Conservation (phyloP, 2,888 invertebrate genomes). For the Lasioglossum morio region DNA sequence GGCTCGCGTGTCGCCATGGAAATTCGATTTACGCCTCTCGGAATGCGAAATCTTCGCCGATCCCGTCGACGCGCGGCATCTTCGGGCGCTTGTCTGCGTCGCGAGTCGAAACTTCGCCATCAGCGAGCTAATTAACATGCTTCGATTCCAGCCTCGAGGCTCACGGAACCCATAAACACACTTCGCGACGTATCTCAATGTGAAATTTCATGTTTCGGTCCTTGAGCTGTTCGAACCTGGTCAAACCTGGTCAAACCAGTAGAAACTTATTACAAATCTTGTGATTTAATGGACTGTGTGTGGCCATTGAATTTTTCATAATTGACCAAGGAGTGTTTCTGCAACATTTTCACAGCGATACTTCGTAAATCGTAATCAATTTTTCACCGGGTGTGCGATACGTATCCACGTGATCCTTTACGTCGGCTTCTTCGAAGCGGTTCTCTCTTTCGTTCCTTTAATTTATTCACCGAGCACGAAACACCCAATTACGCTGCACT, state of each 20-base stretch:
- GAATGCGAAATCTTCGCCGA: conserved; percentile 38
- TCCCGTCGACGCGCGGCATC: neutral
- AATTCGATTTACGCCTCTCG: conserved; percentile 67
- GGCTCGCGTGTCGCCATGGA: conserved; percentile 73
- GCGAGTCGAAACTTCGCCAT: neutral
- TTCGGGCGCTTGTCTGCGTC: neutral
- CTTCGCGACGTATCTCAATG: too few relatives aligned
- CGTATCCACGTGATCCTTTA: neutral
- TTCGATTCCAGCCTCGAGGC: neutral
- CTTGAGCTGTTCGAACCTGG: too few relatives aligned
- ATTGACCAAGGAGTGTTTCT: neutral
- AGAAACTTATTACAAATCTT: too few relatives aligned
- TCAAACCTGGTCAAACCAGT: too few relatives aligned
- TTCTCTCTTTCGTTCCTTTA: neutral
- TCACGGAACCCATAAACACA: neutral
- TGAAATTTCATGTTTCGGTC: too few relatives aligned
- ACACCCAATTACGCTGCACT: neutral
- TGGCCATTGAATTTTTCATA: too few relatives aligned
- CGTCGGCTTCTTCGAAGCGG: neutral
- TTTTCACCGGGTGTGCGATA: neutral
- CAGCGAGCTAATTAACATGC: neutral
- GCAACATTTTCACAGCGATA: neutral
- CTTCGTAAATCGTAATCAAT: neutral
- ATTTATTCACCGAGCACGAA: neutral
- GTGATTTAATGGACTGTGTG: too few relatives aligned